phyloP scores from a whole-genome alignment of 2,888 invertebrate species.

The Drosophila ustulata region DNA sequence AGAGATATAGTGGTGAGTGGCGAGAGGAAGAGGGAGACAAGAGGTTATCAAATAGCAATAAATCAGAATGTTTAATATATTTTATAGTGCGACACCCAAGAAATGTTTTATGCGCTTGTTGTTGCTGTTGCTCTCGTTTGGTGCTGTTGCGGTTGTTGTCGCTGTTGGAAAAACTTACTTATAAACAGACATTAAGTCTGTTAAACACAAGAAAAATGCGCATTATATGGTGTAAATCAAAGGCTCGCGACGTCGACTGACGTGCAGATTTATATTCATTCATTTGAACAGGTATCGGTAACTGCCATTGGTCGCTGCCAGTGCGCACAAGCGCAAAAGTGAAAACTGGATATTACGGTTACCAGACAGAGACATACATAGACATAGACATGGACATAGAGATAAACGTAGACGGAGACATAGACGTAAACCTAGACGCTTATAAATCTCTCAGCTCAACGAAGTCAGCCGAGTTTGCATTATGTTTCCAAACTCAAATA shows the following conservation, averaged over 20 bases:
- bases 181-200: conserved; percentile 78
- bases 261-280: conserved; percentile 65
- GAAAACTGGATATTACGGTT: conserved; percentile 64
- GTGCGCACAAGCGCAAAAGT: conserved; percentile 54
- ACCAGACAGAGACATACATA: conserved; percentile 25
- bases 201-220: conserved; percentile 75
- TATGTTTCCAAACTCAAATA: conserved; percentile 53
- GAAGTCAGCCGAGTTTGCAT: conserved; percentile 25
- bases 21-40: conserved; percentile 9
- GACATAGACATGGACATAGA: conserved; percentile 1
- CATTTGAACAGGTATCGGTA: conserved; percentile 42
- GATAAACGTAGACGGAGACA: neutral
- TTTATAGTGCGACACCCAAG: conserved; percentile 66
- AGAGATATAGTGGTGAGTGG: neutral
- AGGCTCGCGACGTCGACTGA: conserved; percentile 53
- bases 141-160: conserved; percentile 7
- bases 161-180: conserved; percentile 45
- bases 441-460: conserved; percentile 51
- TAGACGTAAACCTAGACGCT: conserved; percentile 6
- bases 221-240: conserved; percentile 75
- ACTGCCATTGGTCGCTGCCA: conserved; percentile 33
- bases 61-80: conserved; percentile 75
- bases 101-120: conserved; percentile 32
- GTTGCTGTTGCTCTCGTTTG: conserved; percentile 3
- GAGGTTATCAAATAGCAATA: conserved; percentile 80